Evolutionary conservation across 2,113 vertebrate species (phyloP).

Genomic region (Entelurus aequoreus): DNA sequence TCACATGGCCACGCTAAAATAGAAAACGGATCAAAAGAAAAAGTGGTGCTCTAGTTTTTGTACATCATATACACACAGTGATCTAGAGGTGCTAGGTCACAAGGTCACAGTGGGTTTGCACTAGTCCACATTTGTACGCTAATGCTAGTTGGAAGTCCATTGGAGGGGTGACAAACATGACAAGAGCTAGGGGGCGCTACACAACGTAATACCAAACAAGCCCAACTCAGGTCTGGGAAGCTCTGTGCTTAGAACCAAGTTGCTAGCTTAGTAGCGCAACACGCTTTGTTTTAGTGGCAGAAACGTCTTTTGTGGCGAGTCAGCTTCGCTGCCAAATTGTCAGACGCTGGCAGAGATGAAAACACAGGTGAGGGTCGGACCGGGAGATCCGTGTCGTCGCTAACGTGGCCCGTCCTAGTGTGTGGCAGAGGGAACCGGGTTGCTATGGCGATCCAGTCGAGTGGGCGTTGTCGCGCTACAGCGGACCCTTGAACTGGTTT

Average conservation of each 20-base stretch:
- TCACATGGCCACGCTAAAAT: constrained; percentile 64
- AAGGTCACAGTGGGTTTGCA: not conserved
- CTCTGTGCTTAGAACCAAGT: not conserved
- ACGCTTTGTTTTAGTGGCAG: no score
- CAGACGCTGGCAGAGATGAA: no score
- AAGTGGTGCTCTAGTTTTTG: not conserved
- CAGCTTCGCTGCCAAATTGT: no score
- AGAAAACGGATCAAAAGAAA: constrained; percentile 25
- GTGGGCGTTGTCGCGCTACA: constrained; percentile 69
- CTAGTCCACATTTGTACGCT: not conserved
- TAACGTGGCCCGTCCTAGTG: constrained; percentile 25
- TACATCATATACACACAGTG: not conserved
- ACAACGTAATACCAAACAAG: not conserved
- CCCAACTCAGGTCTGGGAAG: not conserved
- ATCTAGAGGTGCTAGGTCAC: not conserved
- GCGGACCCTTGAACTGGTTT: constrained; percentile 97
- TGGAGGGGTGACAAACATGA: not conserved
- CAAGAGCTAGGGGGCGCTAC: not conserved
- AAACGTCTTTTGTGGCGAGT: no score
- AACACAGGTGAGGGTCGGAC: constrained; percentile 10
- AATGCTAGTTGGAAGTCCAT: no score
- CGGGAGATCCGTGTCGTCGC: constrained; percentile 28
- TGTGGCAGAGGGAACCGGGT: constrained; percentile 19
- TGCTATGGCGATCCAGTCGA: constrained; percentile 21
- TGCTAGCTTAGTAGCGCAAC: no score